phyloP scores from a whole-genome alignment of 2,888 invertebrate species.

The Acanthosepion lycidas region DNA sequence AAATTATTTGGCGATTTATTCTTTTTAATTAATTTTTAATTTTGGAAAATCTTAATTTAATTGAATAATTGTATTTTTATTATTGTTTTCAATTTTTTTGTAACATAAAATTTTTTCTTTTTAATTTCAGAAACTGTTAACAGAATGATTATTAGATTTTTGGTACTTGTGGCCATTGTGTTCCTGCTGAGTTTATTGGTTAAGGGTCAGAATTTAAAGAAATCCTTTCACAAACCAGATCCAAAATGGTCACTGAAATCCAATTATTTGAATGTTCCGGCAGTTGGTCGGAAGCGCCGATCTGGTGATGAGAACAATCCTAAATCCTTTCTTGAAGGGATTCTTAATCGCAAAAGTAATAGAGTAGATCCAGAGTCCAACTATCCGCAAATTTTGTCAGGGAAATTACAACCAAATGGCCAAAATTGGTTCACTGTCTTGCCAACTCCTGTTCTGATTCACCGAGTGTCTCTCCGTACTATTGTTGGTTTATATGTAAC shows the following conservation, averaged over 20 bases:
- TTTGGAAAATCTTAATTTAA: neutral
- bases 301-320: neutral
- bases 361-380: neutral
- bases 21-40: no score
- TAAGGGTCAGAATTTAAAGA: neutral
- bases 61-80: neutral
- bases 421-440: conserved; percentile 35
- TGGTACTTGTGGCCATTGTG: neutral
- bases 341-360: neutral
- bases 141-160: neutral
- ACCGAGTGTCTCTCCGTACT: conserved; percentile 8
- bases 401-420: conserved; percentile 24
- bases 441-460: neutral
- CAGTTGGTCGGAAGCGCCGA: neutral
- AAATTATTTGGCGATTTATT: no score
- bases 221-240: neutral
- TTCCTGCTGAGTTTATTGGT: neutral
- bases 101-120: neutral
- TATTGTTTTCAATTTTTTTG: neutral
- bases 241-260: neutral
- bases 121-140: neutral
- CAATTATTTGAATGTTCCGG: fast-evolving
- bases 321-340: conserved; percentile 6
- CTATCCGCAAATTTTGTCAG: conserved; percentile 34
- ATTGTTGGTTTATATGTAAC: conserved; percentile 36